Percentiles rank a stretch among this genome's conserved stretches.
phyloP scores from a whole-genome alignment of 2,888 invertebrate genomes.

The Drosophila setosimentum region DNA sequence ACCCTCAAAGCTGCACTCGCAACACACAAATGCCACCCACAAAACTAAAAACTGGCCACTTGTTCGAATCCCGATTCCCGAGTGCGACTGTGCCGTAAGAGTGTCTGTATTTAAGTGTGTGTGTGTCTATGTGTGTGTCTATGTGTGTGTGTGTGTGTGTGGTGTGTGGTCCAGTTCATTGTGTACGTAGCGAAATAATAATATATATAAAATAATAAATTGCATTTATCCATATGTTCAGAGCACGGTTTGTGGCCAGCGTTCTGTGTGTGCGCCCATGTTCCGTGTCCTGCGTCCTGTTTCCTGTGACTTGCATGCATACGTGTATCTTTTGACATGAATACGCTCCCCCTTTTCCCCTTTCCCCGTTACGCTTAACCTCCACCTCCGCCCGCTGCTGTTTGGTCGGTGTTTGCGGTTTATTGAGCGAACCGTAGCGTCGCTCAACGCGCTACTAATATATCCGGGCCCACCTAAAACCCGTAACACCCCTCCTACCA shows the following conservation, averaged over 20 bases:
- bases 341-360: not conserved
- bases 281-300: slow-evolving; percentile 32
- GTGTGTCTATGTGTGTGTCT: slow-evolving; percentile 1
- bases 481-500: not conserved
- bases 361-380: not conserved
- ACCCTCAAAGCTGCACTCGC: not conserved
- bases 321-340: slow-evolving; percentile 53
- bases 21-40: slow-evolving; percentile 39
- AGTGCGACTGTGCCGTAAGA: not conserved
- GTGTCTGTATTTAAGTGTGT: not conserved
- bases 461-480: slow-evolving; percentile 56
- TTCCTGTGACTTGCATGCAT: slow-evolving; percentile 47
- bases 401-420: slow-evolving; percentile 63
- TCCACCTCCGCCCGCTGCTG: not conserved
- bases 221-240: slow-evolving; percentile 61
- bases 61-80: slow-evolving; percentile 50
- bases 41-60: slow-evolving; percentile 66
- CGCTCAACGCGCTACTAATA: slow-evolving; percentile 70
- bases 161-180: slow-evolving; percentile 46
- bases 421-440: slow-evolving; percentile 59
- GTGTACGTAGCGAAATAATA: slow-evolving; percentile 56
- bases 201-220: slow-evolving; percentile 78
- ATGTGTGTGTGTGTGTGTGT: slow-evolving; percentile 31
- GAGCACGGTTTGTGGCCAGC: slow-evolving; percentile 34
- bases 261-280: slow-evolving; percentile 5